phyloP scores from a whole-genome alignment of 2,888 invertebrate species.

The Eupithecia insigniata region DNA sequence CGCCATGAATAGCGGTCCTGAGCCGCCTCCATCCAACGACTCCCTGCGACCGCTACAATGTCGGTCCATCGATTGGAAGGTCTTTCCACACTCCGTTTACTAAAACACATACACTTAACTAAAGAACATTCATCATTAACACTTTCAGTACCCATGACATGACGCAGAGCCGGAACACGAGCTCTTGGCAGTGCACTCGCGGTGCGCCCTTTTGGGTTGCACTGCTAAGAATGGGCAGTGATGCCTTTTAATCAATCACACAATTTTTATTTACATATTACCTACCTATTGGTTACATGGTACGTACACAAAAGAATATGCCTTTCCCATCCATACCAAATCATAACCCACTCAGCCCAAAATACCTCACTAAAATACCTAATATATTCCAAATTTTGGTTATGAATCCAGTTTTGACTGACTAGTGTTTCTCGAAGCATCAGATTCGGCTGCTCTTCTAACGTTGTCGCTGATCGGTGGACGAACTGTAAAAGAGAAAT shows the following conservation, averaged over 20 bases:
- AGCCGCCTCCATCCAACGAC: no score
- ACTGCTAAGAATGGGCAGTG: neutral
- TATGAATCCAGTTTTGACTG: conserved; percentile 77
- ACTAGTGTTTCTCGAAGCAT: conserved; percentile 75
- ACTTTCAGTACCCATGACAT: neutral
- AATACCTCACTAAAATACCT: conserved; percentile 4
- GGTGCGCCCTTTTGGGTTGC: neutral
- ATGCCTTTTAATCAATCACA: neutral
- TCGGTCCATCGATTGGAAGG: no score
- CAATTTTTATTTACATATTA: neutral
- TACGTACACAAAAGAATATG: neutral
- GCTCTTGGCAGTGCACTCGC: neutral
- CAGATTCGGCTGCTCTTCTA: conserved; percentile 55
- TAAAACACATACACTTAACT: neutral
- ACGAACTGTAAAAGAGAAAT: conserved; percentile 61
- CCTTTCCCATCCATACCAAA: neutral
- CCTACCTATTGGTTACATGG: neutral
- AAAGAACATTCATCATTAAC: neutral
- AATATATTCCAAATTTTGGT: conserved; percentile 31
- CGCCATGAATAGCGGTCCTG: no score
- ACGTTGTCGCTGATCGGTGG: conserved; percentile 72
- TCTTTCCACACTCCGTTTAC: no score
- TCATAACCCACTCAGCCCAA: neutral
- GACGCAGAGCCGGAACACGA: neutral
- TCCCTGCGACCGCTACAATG: no score